Conservation (phyloP, 2,797 vertebrate genomes). For the Lithobates sylvaticus region DNA sequence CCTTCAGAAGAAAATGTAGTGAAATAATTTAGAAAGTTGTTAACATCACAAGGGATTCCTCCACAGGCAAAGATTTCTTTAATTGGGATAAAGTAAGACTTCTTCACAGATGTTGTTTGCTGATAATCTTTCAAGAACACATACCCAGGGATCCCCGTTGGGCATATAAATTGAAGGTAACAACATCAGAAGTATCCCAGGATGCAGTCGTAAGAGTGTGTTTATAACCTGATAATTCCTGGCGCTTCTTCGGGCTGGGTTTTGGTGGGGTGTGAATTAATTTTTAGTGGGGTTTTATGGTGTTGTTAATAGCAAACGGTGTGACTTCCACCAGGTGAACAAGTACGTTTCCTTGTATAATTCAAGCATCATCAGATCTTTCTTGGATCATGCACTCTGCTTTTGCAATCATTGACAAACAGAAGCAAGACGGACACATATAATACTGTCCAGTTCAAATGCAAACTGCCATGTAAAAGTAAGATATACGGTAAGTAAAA, state of each 20-base stretch:
- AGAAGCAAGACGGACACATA: neutral
- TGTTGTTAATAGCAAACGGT: constrained; percentile 38
- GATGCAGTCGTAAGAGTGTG: constrained; percentile 61
- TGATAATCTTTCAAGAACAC: constrained; percentile 61
- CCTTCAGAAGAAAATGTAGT: constrained; percentile 5
- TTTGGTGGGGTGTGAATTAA: constrained; percentile 48
- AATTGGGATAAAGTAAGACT: constrained; percentile 55
- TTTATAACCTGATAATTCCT: constrained; percentile 56
- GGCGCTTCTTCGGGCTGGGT: constrained; percentile 26
- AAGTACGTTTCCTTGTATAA: neutral
- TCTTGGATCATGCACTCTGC: neutral
- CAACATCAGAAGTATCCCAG: constrained; percentile 63
- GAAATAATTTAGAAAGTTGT: constrained; percentile 51
- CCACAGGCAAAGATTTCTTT: constrained; percentile 51
- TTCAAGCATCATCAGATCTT: constrained; percentile 15
- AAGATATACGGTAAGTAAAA: too few species aligned
- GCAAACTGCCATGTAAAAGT: too few species aligned
- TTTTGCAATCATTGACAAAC: neutral
- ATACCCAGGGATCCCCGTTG: constrained; percentile 55
- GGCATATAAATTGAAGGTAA: constrained; percentile 62
- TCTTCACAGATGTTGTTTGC: constrained; percentile 61
- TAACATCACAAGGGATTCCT: constrained; percentile 60
- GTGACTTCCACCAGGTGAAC: constrained; percentile 27
- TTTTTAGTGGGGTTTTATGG: constrained; percentile 41
- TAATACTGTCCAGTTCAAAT: too few species aligned